Conservation (phyloP, 2,113 vertebrate genomes). For the Seriola rivoliana region DNA sequence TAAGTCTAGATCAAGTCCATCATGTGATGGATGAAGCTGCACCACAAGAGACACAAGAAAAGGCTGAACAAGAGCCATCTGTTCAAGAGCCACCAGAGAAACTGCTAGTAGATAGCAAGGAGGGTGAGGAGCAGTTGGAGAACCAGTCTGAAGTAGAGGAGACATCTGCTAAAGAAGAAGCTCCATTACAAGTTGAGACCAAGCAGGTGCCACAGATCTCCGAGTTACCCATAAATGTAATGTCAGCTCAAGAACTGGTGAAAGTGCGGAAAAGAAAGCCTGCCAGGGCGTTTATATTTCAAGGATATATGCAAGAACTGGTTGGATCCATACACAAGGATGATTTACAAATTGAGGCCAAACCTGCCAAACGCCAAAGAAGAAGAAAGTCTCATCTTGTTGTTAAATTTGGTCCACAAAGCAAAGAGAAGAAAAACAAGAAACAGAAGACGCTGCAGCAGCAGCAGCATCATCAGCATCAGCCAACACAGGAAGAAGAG, state of each 20-base stretch:
- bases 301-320: constrained; percentile 74
- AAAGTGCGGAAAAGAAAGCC: constrained; percentile 80
- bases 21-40: not conserved
- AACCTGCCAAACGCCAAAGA: constrained; percentile 73
- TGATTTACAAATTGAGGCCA: constrained; percentile 57
- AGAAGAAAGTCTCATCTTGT: constrained; percentile 75
- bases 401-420: constrained; percentile 77
- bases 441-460: constrained; percentile 65
- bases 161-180: constrained; percentile 22
- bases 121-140: constrained; percentile 2
- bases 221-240: constrained; percentile 67
- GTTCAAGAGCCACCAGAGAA: constrained; percentile 39
- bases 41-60: constrained; percentile 18
- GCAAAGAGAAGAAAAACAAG: constrained; percentile 76
- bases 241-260: constrained; percentile 81
- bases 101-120: not conserved
- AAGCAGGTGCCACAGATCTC: constrained; percentile 49
- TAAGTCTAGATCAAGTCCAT: constrained; percentile 24
- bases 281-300: constrained; percentile 62
- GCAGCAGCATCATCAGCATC: constrained; percentile 25
- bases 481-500: constrained; percentile 42
- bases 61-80: constrained; percentile 4
- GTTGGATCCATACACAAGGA: constrained; percentile 51
- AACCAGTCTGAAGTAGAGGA: constrained; percentile 10
- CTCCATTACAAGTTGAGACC: constrained; percentile 18